These are phyloP conservation scores for Pavo muticus DNA, from an alignment of 2,113 vertebrate genomes.

Conservation along the genomic window DNA sequence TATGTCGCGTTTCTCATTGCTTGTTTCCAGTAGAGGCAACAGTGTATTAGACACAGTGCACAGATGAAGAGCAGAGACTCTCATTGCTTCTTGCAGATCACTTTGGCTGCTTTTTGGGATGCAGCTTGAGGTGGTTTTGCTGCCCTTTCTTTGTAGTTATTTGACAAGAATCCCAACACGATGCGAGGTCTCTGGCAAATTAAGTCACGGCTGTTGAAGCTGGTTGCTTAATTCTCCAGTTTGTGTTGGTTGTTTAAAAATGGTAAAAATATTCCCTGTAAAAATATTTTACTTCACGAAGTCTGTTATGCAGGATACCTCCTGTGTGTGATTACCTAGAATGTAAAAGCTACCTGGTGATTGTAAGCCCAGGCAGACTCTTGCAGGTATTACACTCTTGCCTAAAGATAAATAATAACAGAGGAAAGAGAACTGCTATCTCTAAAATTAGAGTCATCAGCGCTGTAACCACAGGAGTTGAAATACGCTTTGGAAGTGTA, in stretches of 20 bases:
- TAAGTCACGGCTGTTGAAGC: neutral
- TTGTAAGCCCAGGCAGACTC: neutral
- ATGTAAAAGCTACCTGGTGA: neutral
- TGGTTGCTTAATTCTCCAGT: neutral
- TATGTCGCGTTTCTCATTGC: conserved; percentile 24
- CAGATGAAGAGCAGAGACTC: neutral
- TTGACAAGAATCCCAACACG: neutral
- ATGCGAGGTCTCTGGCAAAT: neutral
- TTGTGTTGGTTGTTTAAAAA: neutral
- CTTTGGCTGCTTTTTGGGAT: conserved; percentile 4
- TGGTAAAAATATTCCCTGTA: neutral
- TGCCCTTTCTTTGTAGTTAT: neutral
- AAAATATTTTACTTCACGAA: neutral
- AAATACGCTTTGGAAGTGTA: conserved; percentile 8
- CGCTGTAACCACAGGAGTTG: neutral
- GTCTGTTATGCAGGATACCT: neutral
- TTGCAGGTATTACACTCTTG: neutral
- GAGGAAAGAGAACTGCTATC: neutral
- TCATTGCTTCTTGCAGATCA: neutral
- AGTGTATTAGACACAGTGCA: neutral
- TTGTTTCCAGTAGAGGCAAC: conserved; percentile 29
- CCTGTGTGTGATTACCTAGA: neutral
- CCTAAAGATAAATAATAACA: neutral
- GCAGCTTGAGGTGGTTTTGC: neutral
- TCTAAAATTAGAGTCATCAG: neutral